These are phyloP conservation scores for Eidolon helvum DNA, from an alignment of 2,113 vertebrate species.

Conservation along the genomic window DNA sequence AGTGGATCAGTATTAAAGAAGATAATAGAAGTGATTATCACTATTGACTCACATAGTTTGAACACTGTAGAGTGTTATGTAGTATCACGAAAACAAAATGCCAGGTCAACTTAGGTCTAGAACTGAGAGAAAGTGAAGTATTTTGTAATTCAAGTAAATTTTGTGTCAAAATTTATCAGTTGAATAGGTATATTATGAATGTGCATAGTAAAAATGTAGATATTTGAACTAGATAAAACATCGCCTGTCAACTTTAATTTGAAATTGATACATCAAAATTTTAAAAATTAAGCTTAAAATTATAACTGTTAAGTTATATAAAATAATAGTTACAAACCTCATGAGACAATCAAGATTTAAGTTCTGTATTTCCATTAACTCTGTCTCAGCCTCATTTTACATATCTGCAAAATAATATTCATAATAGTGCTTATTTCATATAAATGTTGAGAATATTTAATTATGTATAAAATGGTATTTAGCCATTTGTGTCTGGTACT, in stretches of 20 bases:
- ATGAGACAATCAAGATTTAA: not conserved
- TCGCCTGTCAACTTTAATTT: not conserved
- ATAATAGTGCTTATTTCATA: not conserved
- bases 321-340: not conserved
- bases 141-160: not conserved
- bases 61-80: not conserved
- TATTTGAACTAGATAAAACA: not conserved
- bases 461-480: not conserved
- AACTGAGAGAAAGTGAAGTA: not conserved
- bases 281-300: not conserved
- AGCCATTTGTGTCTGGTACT: not conserved
- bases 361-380: not conserved
- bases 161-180: not conserved
- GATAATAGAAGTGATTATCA: slow-evolving; percentile 6
- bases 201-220: not conserved
- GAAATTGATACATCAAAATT: not conserved
- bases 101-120: not conserved
- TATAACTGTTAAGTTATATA: not conserved
- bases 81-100: not conserved
- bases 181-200: not conserved
- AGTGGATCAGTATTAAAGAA: not conserved
- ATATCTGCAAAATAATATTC: not conserved
- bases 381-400: not conserved
- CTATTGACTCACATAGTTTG: not conserved
- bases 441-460: not conserved